Evolutionary conservation across 2,888 invertebrate genomes (phyloP), one percentile per base, ranked within the genome.

Genomic region (Leptopilina syphax): DNA sequence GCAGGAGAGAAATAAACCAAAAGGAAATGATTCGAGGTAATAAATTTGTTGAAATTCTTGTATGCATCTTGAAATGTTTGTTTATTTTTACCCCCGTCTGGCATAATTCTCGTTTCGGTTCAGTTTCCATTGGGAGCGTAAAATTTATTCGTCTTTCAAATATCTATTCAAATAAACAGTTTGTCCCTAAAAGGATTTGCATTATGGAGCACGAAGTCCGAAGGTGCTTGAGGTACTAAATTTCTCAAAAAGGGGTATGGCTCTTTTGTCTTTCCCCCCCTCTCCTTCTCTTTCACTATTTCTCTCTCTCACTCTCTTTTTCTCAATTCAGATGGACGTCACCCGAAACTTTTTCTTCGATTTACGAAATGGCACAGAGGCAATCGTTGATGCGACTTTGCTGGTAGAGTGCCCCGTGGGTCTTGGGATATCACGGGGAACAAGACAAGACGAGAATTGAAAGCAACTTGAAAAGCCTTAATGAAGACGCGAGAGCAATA

Each of bases 401-500:
- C 57, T 57, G 70, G 54, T 27, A 73, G 41, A 50, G 50, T 50
- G 50, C 57, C 70, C 70, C 10, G 73, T 73, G 73, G 57, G 73
- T 73, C 73, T 34, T 8, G 27, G 10, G 57, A 34, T 34, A 57
- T 34, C 73, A 2, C 9, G n/a, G 63, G 34, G 34, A 34, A 63
- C 63, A 63, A 63, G 63, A 60, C 60, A 60, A 70, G 70, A 70
- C 50, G 70, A 73, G 73, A 73, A 34, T 57, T 10, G 57, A 70
- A 57, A 73, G 34, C 34, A 79, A 77, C 80, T 81, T 67, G 77
- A 77, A 65, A 80, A 66, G 77, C 81, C 83, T 81, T 85, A 84
- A 85, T 85, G 84, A 85, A 85, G 84, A 84, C 77, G 82, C 83
- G 82, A 85, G 83, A 85, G 83, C 84, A 85, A 86, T 82, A 86